A percentile compares a stretch with the other conserved stretches of the same genome.
Conservation (phyloP, 2,113 vertebrate genomes). For the Mesocricetus auratus region DNA sequence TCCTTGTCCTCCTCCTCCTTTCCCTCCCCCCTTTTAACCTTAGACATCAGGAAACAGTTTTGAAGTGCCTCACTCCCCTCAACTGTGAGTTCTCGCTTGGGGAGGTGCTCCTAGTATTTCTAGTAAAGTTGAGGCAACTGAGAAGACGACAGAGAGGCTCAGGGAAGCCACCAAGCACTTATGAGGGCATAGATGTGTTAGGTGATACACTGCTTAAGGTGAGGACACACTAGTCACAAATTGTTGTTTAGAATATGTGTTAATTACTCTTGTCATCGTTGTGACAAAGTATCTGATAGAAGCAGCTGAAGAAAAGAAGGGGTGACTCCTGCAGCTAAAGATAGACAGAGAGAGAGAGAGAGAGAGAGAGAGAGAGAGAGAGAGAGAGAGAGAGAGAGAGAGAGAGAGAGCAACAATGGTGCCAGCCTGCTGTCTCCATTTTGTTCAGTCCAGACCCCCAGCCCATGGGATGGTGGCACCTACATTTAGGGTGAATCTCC, state of each 20-base stretch:
- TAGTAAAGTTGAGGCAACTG: background rate
- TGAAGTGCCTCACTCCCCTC: background rate
- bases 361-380: background rate
- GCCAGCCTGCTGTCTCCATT: no score
- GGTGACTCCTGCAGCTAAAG: background rate
- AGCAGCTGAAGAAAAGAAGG: background rate
- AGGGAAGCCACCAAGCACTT: background rate
- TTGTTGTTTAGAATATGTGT: background rate
- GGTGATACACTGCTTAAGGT: background rate
- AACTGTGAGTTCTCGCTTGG: background rate
- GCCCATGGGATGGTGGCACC: background rate
- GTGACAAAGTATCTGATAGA: background rate
- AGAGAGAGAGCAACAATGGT: background rate
- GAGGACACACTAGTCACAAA: background rate
- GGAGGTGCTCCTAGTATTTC: background rate
- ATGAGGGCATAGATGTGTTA: background rate
- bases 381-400: background rate
- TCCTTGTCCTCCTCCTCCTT: no score
- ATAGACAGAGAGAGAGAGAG: no score
- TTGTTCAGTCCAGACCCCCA: background rate
- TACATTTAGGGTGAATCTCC: background rate
- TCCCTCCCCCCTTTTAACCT: background rate
- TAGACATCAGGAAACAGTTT: background rate
- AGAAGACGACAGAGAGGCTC: background rate
- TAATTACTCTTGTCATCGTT: background rate